These are phyloP conservation scores for Etheostoma nigrum DNA, from an alignment of 2,797 vertebrate species.

Conservation along the genomic window DNA sequence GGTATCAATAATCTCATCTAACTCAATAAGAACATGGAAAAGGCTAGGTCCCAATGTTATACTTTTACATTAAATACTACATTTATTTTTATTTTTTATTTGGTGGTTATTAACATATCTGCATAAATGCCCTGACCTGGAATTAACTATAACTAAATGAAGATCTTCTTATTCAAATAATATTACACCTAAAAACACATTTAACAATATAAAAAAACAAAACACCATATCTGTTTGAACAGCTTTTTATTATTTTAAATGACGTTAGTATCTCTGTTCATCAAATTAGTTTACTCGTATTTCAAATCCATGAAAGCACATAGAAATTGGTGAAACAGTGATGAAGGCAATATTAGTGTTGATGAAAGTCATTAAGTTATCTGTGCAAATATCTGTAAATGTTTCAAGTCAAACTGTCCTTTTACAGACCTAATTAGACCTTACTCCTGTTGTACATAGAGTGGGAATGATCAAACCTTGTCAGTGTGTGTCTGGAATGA, in stretches of 20 bases:
- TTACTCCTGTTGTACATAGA: not conserved
- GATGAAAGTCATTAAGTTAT: not conserved
- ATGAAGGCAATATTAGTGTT: not conserved
- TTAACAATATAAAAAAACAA: not conserved
- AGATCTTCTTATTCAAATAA: not conserved
- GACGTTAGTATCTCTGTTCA: not conserved
- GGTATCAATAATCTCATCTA: not conserved
- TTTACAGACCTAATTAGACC: not conserved
- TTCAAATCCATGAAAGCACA: not conserved
- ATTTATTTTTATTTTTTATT: not conserved
- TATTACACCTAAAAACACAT: not conserved
- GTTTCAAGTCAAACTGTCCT: not conserved
- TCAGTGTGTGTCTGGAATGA: conserved; percentile 48
- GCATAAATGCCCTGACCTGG: not conserved
- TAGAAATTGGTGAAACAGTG: not conserved
- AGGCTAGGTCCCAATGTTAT: not conserved
- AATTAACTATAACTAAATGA: not conserved
- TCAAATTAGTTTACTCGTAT: not conserved
- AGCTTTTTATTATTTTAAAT: not conserved
- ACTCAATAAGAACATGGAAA: not conserved
- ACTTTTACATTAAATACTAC: not conserved
- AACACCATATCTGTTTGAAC: not conserved
- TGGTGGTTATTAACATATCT: not conserved
- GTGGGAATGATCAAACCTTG: conserved; percentile 20
- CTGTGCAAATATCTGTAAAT: not conserved